A percentile compares a stretch with the other conserved stretches of the same genome.
Evolutionary conservation across 2,888 invertebrate species (phyloP).

Genomic region (Platynereis dumerilii): DNA sequence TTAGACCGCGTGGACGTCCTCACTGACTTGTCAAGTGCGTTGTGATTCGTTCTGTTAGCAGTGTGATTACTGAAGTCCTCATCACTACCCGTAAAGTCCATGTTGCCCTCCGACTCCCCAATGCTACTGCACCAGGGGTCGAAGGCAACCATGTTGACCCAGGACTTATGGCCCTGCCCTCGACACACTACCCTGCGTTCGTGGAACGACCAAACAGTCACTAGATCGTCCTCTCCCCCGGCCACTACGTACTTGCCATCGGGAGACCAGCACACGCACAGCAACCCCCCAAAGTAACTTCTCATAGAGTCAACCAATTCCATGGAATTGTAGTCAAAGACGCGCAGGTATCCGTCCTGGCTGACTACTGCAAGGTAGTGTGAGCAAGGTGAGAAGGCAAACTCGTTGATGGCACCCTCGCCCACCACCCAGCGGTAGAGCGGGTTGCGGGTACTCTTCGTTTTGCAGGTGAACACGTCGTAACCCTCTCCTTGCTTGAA

Average conservation of each 20-base stretch:
- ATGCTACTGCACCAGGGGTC: constrained; percentile 70
- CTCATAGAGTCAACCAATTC: constrained; percentile 88
- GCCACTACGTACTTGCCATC: constrained; percentile 90
- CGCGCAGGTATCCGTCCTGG: constrained; percentile 85
- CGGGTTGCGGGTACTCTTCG: constrained; percentile 94
- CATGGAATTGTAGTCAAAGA: constrained; percentile 97
- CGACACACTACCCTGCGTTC: constrained; percentile 95
- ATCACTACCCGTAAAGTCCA: constrained; percentile 66
- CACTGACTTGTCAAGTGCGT: constrained; percentile 29
- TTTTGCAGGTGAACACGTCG: constrained; percentile 93
- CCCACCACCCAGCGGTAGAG: constrained; percentile 75
- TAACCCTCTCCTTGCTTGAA: constrained; percentile 95
- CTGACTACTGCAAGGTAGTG: constrained; percentile 91
- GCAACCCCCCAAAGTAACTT: constrained; percentile 96
- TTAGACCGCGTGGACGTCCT: constrained; percentile 32
- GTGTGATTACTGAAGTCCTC: constrained; percentile 44
- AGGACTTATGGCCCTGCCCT: constrained; percentile 96
- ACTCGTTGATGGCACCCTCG: constrained; percentile 85
- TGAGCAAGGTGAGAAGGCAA: constrained; percentile 95
- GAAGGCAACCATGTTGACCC: constrained; percentile 97
- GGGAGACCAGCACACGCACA: constrained; percentile 98
- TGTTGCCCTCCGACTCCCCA: constrained; percentile 63
- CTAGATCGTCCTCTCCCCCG: constrained; percentile 98
- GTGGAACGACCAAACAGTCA: constrained; percentile 94
- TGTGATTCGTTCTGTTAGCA: constrained; percentile 22